Evolutionary conservation across 2,888 invertebrate genomes (phyloP).

Genomic region (Notodonta ziczac): DNA sequence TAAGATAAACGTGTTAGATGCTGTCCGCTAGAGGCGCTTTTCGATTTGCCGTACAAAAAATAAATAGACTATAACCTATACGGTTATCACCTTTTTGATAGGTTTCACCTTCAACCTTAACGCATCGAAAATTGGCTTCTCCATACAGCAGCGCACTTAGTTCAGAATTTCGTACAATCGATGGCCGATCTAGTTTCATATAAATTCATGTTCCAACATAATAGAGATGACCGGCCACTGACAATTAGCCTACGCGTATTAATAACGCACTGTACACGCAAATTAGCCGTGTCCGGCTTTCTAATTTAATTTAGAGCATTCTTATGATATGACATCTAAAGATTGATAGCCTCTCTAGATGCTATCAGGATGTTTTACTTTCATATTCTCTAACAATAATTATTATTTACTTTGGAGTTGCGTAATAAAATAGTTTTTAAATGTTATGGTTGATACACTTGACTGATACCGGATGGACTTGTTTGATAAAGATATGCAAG

Average conservation of each 20-base stretch:
- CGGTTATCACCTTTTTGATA: too few species aligned
- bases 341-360: constrained; percentile 45
- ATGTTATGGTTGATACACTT: constrained; percentile 1
- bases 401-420: background rate
- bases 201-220: constrained; percentile 42
- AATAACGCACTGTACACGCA: constrained; percentile 66
- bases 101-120: too few species aligned
- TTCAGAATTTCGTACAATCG: too few species aligned
- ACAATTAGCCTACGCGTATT: constrained; percentile 79
- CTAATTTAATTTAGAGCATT: constrained; percentile 72
- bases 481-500: constrained; percentile 25
- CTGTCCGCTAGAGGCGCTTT: too few species aligned
- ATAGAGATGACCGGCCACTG: constrained; percentile 71
- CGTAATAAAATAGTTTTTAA: constrained; percentile 4
- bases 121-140: too few species aligned
- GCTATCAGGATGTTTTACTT: constrained; percentile 24
- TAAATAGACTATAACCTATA: too few species aligned
- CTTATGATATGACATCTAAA: constrained; percentile 49
- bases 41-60: too few species aligned
- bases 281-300: constrained; percentile 71
- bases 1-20: too few species aligned
- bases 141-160: too few species aligned
- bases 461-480: background rate
- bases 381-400: constrained; percentile 9
- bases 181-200: constrained; percentile 47